These are phyloP conservation scores for Theristicus caerulescens DNA, from an alignment of 2,113 vertebrate genomes.

Conservation along the genomic window DNA sequence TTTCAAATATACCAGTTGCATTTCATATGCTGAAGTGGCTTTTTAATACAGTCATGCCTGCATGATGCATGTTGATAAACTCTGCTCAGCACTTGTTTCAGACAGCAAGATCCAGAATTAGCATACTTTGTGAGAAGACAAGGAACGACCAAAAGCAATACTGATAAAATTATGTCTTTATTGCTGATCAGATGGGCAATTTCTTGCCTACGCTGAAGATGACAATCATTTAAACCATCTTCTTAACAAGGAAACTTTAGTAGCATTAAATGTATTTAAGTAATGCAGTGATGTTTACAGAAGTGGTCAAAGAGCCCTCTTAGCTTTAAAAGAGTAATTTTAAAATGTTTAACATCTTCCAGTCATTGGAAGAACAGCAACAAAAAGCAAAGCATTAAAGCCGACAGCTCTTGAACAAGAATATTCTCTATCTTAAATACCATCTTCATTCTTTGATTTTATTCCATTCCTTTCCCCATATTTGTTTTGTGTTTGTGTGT, in stretches of 20 bases:
- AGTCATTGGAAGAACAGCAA: background rate
- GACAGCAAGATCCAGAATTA: constrained; percentile 6
- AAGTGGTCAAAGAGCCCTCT: background rate
- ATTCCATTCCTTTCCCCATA: background rate
- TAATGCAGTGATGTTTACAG: background rate
- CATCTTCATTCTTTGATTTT: constrained; percentile 49
- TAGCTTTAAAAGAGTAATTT: background rate
- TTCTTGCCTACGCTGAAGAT: background rate
- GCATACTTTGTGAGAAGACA: background rate
- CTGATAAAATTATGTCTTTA: background rate
- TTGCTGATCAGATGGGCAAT: background rate
- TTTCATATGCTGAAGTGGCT: background rate
- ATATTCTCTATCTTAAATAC: background rate
- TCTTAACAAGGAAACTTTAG: background rate
- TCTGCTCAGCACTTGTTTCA: constrained; percentile 1
- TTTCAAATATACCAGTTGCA: background rate
- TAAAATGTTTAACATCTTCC: background rate
- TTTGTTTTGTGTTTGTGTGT: constrained; percentile 40
- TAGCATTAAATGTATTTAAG: background rate
- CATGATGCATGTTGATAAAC: background rate
- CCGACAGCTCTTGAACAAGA: constrained; percentile 15
- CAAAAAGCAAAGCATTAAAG: constrained; percentile 4
- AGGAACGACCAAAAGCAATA: background rate
- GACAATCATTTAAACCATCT: background rate
- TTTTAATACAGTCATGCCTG: background rate